Percentiles rank a stretch among this genome's conserved stretches.
Evolutionary conservation across 2,113 vertebrate genomes (phyloP).

Genomic region (Pitta sordida): DNA sequence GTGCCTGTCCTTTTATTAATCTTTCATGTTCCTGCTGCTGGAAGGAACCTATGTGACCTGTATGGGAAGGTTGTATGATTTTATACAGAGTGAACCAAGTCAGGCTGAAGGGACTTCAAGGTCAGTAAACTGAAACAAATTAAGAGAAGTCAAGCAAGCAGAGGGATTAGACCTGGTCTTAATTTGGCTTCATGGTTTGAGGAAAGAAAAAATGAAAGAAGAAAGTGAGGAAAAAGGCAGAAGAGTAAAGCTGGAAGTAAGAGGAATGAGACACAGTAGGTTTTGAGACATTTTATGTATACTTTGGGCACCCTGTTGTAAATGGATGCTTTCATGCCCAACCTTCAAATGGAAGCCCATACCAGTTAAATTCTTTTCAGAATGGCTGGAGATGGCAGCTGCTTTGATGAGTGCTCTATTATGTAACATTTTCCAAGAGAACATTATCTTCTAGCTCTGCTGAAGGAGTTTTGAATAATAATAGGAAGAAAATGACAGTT

Average conservation of each 20-base stretch:
- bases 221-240: background rate
- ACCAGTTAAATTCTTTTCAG: background rate
- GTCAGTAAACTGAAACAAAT: background rate
- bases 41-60: background rate
- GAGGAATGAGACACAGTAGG: background rate
- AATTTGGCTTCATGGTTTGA: background rate
- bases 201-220: background rate
- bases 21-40: background rate
- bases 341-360: background rate
- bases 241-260: background rate
- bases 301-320: background rate
- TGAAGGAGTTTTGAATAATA: background rate
- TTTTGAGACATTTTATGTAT: background rate
- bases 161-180: background rate
- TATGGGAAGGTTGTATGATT: background rate
- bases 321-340: background rate
- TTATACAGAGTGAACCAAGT: background rate
- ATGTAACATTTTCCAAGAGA: background rate
- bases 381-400: background rate
- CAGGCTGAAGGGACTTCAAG: background rate
- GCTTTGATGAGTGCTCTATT: background rate
- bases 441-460: background rate
- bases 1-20: background rate
- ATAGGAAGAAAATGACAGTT: background rate
- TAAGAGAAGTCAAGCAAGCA: background rate